These are phyloP conservation scores for Myiotriccus ornatus DNA, from an alignment of 2,797 vertebrate species.

Conservation along the genomic window DNA sequence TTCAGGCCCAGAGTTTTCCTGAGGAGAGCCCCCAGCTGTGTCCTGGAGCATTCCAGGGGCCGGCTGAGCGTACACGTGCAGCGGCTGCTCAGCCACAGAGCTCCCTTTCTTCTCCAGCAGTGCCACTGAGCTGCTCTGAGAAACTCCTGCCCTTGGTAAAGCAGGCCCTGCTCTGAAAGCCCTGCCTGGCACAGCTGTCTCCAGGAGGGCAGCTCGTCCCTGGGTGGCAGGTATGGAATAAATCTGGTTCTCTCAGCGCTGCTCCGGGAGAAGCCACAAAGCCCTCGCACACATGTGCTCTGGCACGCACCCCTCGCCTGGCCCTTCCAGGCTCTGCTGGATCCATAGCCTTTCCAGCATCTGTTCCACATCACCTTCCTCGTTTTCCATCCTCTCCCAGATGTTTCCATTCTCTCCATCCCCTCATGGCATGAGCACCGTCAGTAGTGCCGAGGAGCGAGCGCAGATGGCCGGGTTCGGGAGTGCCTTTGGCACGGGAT, in stretches of 20 bases:
- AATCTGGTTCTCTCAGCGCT: not conserved
- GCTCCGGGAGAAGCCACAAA: not conserved
- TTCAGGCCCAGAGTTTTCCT: rapidly evolving
- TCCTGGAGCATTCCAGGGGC: not conserved
- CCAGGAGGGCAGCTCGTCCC: not conserved
- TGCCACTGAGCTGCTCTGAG: not conserved
- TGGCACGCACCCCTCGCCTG: not conserved
- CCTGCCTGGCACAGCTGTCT: not conserved
- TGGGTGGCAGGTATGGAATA: not conserved
- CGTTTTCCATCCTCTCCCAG: not conserved
- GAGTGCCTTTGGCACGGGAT: not conserved
- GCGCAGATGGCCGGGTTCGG: not conserved
- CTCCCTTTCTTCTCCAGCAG: not conserved
- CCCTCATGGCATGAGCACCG: not conserved
- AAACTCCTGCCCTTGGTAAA: not conserved
- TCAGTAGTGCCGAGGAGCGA: not conserved
- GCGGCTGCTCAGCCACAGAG: not conserved
- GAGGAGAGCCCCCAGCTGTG: not conserved
- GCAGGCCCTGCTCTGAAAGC: not conserved
- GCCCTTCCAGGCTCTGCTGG: not conserved
- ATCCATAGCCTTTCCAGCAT: not conserved
- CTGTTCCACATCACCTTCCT: conserved; percentile 21
- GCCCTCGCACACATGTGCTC: not conserved
- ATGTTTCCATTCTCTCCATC: conserved; percentile 1
- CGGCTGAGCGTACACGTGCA: not conserved